A percentile compares a stretch with the other conserved stretches of the same genome.
Evolutionary conservation across 2,888 invertebrate genomes (phyloP).

Genomic region (Athrips mouffetella): DNA sequence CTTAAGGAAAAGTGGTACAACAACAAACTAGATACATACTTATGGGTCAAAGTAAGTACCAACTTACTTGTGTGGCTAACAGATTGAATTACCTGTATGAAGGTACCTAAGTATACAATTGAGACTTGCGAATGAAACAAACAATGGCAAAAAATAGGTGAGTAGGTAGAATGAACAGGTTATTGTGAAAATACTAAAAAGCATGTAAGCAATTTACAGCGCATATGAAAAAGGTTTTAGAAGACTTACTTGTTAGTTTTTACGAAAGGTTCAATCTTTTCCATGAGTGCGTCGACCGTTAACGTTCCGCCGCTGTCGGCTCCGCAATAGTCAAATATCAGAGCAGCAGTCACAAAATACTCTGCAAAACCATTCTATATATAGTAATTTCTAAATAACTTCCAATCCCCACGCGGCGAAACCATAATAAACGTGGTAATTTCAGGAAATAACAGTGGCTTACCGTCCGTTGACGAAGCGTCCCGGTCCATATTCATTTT

Average conservation of each 20-base stretch:
- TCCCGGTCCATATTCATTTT: conserved; percentile 60
- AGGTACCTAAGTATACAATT: no score
- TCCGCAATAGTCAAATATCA: conserved; percentile 69
- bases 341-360: conserved; percentile 62
- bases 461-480: conserved; percentile 54
- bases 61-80: no score
- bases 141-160: no score
- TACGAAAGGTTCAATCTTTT: conserved; percentile 64
- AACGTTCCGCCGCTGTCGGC: conserved; percentile 52
- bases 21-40: no score
- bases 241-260: conserved; percentile 67
- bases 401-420: conserved; percentile 54
- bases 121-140: no score
- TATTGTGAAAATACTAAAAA: no score
- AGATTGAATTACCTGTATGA: no score
- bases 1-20: no score
- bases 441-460: conserved; percentile 26
- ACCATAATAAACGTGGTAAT: conserved; percentile 12
- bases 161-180: no score
- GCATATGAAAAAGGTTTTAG: conserved; percentile 2
- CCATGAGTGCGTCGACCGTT: conserved; percentile 62
- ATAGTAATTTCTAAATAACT: conserved; percentile 41
- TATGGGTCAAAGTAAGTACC: no score
- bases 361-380: conserved; percentile 55
- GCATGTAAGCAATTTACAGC: no score